These are phyloP conservation scores for silkworm (Bombyx mori) DNA, from an alignment of 1,140 invertebrate genomes.

Conservation along the genomic window DNA sequence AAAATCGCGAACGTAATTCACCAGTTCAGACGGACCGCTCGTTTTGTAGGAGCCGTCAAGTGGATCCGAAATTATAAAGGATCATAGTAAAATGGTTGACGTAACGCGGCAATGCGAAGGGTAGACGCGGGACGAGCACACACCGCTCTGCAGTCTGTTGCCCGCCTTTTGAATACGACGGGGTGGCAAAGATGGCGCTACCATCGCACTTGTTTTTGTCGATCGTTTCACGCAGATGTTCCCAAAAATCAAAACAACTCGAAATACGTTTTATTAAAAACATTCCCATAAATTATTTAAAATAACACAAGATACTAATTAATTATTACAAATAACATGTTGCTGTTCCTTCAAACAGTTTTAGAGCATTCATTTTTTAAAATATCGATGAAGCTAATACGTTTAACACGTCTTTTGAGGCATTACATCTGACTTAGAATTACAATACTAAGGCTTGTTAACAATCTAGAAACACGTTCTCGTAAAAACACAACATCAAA, in stretches of 20 bases:
- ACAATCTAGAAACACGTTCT: not conserved
- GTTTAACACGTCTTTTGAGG: too few species aligned
- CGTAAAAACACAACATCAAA: too few species aligned
- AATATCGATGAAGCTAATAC: too few species aligned
- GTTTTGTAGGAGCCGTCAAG: not conserved
- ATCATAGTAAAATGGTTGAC: conserved; percentile 1
- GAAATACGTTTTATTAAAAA: not conserved
- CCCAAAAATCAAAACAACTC: not conserved
- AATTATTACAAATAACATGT: not conserved
- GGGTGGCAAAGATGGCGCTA: conserved; percentile 32
- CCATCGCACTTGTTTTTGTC: conserved; percentile 15
- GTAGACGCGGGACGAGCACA: conserved; percentile 37
- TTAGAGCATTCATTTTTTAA: not conserved
- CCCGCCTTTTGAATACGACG: conserved; percentile 31
- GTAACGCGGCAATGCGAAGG: conserved; percentile 37
- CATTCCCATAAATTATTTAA: not conserved
- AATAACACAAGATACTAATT: not conserved
- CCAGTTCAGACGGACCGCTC: conserved; percentile 8
- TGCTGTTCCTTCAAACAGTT: not conserved
- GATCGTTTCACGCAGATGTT: conserved; percentile 25
- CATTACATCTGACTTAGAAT: too few species aligned
- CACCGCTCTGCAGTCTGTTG: conserved; percentile 19
- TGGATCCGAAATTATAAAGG: not conserved
- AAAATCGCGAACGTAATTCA: conserved; percentile 35
- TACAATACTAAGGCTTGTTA: not conserved